Conservation (phyloP, 2,113 vertebrate species). For the Cettia cetti region DNA sequence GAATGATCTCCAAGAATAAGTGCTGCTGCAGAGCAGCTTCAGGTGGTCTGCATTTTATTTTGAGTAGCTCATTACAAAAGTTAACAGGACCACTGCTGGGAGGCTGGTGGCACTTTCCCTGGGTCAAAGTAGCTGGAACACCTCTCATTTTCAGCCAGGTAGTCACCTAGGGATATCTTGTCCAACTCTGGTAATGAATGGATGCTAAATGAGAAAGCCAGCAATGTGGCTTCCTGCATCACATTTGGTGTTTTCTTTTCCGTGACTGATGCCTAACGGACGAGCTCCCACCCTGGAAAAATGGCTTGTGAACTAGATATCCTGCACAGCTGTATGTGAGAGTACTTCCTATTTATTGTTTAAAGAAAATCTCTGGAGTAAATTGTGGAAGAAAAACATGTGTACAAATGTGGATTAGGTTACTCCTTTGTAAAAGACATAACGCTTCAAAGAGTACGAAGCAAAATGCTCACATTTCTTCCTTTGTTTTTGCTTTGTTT, state of each 20-base stretch:
- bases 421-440: neutral
- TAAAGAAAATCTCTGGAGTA: slow-evolving; percentile 57
- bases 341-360: slow-evolving; percentile 70
- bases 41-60: neutral
- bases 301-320: slow-evolving; percentile 57
- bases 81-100: neutral
- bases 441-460: neutral
- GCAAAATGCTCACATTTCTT: neutral
- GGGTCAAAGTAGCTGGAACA: neutral
- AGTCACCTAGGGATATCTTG: neutral
- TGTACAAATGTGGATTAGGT: neutral
- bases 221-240: slow-evolving; percentile 64
- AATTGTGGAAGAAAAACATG: slow-evolving; percentile 65
- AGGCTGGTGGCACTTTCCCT: neutral
- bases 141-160: neutral
- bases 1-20: neutral
- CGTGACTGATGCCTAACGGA: neutral
- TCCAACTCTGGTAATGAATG: neutral
- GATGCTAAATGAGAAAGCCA: slow-evolving; percentile 7
- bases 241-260: slow-evolving; percentile 60
- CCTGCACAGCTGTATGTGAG: slow-evolving; percentile 67
- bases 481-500: slow-evolving; percentile 8
- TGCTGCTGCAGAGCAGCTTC: neutral
- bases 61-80: neutral
- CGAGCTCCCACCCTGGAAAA: slow-evolving; percentile 65